Evolutionary conservation across 1,140 invertebrate species (phyloP), one percentile per base, ranked within the genome.

Genomic region (Drosophila navojoa): DNA sequence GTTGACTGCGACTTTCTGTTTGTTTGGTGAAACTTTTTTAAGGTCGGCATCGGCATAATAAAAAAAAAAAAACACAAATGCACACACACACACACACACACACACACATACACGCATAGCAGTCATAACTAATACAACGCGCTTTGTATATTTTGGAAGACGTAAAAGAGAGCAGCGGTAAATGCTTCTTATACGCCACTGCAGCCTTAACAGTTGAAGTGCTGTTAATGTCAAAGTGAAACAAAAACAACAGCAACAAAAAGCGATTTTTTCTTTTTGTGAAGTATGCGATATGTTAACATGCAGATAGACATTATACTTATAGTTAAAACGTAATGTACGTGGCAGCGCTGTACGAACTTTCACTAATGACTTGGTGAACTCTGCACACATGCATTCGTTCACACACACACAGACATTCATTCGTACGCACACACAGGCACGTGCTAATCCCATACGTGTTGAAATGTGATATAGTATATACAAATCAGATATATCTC

Each of bases 21-120:
- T 85, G 81, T 85, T 85, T 85, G 81, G 81, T 81, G 81, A 85
- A 85, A 85, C 79, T 85, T 77, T 77, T 86, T 84, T 80, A 87
- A 85, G 81, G 81, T 85, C 79, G 71, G 58, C 52, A 73, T 87
- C 62, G 63, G 76, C 70, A 78, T 76, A 86, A 81, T 71, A 70
- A 53, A 79, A 73, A 69, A 72, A 81, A 72, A 71, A 13, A 75
- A 22, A 71, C 52, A 61, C 40, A 32, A 32, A 32, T 32, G 32
- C 32, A 53, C 25, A 73, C 61, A 53, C 4, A 45, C 5, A 6
- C 40, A 62, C 22, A 44, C 6, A 44, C 9, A 47, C 45, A 47
- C 19, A 22, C 45, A 25, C 45, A 22, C 19, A 22, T 2, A 22
- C 19, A 27, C 11, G 10, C 19, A 62, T 22, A 44, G 16, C 25